Evolutionary conservation across 2,797 vertebrate genomes (phyloP).

Genomic region (Anolis apletophallus): DNA sequence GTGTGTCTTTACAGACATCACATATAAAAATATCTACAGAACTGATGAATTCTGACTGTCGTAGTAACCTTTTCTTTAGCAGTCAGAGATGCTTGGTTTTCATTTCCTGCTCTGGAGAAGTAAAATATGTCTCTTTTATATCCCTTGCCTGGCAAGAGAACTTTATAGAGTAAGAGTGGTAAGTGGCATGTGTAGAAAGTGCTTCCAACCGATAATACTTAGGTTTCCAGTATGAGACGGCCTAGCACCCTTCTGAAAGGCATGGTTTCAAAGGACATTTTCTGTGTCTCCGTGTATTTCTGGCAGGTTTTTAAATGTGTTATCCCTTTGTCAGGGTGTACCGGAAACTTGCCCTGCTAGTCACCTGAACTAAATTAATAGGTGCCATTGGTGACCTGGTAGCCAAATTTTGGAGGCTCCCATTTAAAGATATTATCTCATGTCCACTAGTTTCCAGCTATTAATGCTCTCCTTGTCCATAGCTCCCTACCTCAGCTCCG

Average conservation of each 20-base stretch:
- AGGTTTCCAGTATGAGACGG: background rate
- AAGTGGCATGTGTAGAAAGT: background rate
- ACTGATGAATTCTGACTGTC: too few relatives aligned
- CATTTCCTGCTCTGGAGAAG: background rate
- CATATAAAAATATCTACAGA: background rate
- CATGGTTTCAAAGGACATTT: background rate
- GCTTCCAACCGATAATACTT: background rate
- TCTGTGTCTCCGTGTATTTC: background rate
- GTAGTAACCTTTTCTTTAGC: background rate
- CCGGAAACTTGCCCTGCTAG: background rate
- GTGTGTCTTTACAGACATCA: too few relatives aligned
- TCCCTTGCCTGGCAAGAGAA: background rate
- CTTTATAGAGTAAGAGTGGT: background rate
- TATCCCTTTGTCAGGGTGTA: background rate
- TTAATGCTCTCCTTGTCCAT: background rate
- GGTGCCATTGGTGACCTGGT: background rate
- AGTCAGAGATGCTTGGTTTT: background rate
- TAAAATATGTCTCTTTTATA: background rate
- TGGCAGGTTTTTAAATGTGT: background rate
- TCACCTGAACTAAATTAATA: slow-evolving; percentile 1
- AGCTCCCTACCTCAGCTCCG: background rate
- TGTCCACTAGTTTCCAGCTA: background rate
- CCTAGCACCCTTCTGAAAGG: background rate
- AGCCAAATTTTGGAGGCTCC: background rate
- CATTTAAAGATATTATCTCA: background rate